phyloP scores from a whole-genome alignment of 2,113 vertebrate species.

The Hippolais icterina region DNA sequence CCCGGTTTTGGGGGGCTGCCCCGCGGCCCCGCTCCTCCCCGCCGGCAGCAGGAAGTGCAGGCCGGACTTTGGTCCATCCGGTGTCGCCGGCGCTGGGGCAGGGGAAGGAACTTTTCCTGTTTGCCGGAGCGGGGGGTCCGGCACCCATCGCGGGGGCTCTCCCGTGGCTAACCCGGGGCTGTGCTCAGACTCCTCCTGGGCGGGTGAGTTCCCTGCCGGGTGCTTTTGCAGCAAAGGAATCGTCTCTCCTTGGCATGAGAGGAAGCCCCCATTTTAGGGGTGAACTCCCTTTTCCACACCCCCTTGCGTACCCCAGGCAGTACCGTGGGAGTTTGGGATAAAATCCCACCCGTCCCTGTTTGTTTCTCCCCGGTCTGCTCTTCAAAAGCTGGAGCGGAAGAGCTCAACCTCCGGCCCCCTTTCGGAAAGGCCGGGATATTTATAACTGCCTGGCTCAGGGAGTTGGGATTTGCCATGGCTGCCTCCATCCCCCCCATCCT shows the following conservation, averaged over 20 bases:
- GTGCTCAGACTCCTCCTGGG: neutral
- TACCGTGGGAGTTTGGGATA: neutral
- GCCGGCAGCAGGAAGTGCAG: neutral
- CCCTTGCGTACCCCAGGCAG: neutral
- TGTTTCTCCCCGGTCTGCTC: neutral
- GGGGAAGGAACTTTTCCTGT: slow-evolving; percentile 33
- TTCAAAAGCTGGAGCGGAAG: neutral
- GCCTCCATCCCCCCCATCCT: neutral
- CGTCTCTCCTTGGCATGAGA: rapidly evolving
- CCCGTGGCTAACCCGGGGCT: rapidly evolving
- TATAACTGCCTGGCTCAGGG: slow-evolving; percentile 9
- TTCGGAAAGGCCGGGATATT: slow-evolving; percentile 19
- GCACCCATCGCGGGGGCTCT: neutral
- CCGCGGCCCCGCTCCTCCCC: neutral
- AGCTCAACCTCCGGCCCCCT: slow-evolving; percentile 26
- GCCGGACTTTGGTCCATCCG: slow-evolving; percentile 10
- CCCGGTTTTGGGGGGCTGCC: neutral
- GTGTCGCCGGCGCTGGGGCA: neutral
- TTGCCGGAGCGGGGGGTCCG: neutral
- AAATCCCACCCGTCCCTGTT: neutral
- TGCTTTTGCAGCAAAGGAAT: rapidly evolving
- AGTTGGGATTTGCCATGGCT: neutral
- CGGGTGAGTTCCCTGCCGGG: neutral
- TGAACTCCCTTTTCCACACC: neutral
- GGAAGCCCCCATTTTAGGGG: neutral